phyloP scores from a whole-genome alignment of 2,888 invertebrate species.

The Pandemis corylana region DNA sequence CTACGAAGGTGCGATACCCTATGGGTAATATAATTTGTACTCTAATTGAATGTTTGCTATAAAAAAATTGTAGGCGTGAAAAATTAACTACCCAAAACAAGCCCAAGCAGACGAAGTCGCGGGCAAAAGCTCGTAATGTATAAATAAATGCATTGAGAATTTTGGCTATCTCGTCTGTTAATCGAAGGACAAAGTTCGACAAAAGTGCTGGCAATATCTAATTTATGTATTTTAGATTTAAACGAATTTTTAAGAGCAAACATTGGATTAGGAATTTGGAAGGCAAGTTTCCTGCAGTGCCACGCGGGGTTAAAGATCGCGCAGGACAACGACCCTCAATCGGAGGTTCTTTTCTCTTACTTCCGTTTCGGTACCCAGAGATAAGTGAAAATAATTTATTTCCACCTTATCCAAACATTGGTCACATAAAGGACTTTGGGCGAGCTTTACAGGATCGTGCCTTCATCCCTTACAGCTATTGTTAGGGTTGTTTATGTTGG shows the following conservation, averaged over 20 bases:
- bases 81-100: too few species aligned
- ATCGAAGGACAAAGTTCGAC: too few species aligned
- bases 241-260: background rate
- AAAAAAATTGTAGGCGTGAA: too few species aligned
- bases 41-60: too few species aligned
- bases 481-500: background rate
- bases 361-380: slow-evolving; percentile 23
- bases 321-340: slow-evolving; percentile 52
- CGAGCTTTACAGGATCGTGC: slow-evolving; percentile 17
- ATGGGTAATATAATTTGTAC: too few species aligned
- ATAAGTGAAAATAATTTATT: slow-evolving; percentile 36
- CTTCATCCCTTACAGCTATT: background rate
- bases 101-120: too few species aligned
- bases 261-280: slow-evolving; percentile 11
- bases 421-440: slow-evolving; percentile 1
- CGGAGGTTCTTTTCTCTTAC: slow-evolving; percentile 37
- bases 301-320: slow-evolving; percentile 56
- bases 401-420: slow-evolving; percentile 14
- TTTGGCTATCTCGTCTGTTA: background rate
- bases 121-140: too few species aligned
- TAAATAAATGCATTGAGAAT: too few species aligned
- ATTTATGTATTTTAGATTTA: background rate
- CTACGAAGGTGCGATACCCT: too few species aligned
- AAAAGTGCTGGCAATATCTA: too few species aligned
- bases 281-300: slow-evolving; percentile 48